phyloP scores from a whole-genome alignment of 2,113 vertebrate species.

The Amazona guildingii region DNA sequence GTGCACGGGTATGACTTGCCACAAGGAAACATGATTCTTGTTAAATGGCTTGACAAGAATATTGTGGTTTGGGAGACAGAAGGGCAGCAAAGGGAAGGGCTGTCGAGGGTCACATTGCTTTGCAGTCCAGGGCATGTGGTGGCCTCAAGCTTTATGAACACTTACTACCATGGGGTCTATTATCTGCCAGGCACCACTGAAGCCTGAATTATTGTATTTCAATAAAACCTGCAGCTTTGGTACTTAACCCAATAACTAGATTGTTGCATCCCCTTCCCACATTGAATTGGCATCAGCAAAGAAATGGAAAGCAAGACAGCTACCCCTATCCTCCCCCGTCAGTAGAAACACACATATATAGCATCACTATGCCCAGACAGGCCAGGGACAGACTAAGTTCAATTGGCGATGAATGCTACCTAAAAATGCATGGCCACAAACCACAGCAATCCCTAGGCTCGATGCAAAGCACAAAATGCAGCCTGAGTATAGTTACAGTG shows the following conservation, averaged over 20 bases:
- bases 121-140: background rate
- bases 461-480: background rate
- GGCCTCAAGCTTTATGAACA: conserved; percentile 42
- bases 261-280: background rate
- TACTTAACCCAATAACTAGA: conserved; percentile 28
- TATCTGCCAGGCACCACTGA: conserved; percentile 8
- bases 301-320: background rate
- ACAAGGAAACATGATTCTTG: conserved; percentile 36
- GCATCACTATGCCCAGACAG: background rate
- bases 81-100: conserved; percentile 36
- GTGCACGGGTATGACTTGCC: background rate
- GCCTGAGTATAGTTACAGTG: background rate
- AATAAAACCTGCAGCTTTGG: conserved; percentile 45
- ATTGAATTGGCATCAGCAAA: background rate
- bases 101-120: conserved; percentile 21
- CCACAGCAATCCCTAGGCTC: background rate
- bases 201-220: conserved; percentile 56
- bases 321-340: background rate
- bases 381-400: background rate
- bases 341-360: background rate
- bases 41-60: conserved; percentile 52
- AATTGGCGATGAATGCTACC: rapidly evolving
- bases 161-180: background rate
- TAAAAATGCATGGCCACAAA: background rate
- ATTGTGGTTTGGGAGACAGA: conserved; percentile 26